Base-by-base conservation (phyloP, 2,888 invertebrate genomes). In the Nesidiocoris tenuis region DNA sequence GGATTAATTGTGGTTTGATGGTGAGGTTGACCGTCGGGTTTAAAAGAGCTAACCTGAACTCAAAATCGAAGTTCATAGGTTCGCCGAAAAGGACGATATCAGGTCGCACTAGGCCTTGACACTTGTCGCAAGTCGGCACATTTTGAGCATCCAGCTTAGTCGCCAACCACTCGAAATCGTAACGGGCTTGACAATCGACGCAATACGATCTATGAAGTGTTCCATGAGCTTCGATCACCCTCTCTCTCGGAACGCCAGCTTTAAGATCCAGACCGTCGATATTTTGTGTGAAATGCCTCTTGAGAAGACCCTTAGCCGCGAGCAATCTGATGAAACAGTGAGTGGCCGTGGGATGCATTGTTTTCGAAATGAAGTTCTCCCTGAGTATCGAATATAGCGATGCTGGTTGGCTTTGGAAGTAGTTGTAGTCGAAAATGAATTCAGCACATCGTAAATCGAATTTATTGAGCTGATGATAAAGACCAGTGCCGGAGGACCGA, bases 71-170 rank as follows among this genome's bases (percentile, higher is more conserved):
- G 17, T 22, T 23, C 22, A 72, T 18, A 1, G 88, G 88, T 86
- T 98, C 97, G 0, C 97, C 97, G 84, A 97, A 98, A 85, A 98
- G 96, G 12, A 97, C 92, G 80, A 98, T 95, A 82, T 98, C 96
- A 7, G 97, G 97, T 83, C 97, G 97, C 0, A 98, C 93, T 2
- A 95, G 85, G 0, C 91, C 91, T 64, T 86, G 85, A 82, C 95
- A 95, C 56, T 86, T 84, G 1, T 88, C 87, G 82, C 96, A 97
- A 61, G 87, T 89, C 9, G 96, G 95, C 76, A 95, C 87, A 78
- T 87, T 85, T 81, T 91, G 91, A 0, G 88, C 84, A 1, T 24
- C 23, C 12, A 65, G 21, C 79, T 93, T 88, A 77, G 93, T 92
- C 82, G 88, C 87, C 87, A 96, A 91, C 92, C 93, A 97, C 59